Evolutionary conservation across 1,140 invertebrate species (phyloP).

Genomic region (Acromyrmex heyeri): DNA sequence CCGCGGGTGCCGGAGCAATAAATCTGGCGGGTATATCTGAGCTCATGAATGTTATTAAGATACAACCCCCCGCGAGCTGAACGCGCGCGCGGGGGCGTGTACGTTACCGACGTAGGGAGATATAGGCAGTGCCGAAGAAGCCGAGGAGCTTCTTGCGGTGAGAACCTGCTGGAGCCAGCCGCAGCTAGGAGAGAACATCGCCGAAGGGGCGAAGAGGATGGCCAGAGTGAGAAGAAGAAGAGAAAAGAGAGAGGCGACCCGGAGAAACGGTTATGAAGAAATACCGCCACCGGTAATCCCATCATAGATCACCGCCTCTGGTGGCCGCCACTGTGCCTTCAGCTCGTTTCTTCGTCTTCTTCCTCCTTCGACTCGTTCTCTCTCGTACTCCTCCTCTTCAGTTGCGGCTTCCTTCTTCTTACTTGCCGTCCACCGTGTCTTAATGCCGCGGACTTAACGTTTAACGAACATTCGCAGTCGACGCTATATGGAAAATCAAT

Average conservation of each 20-base stretch:
- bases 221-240: conserved; percentile 19
- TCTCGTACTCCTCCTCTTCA: conserved; percentile 53
- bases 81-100: conserved; percentile 69
- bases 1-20: conserved; percentile 84
- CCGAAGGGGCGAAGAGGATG: conserved; percentile 39
- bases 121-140: conserved; percentile 73
- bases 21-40: conserved; percentile 87
- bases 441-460: conserved; percentile 77
- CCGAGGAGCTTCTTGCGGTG: conserved; percentile 58
- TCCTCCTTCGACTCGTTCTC: conserved; percentile 19
- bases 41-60: conserved; percentile 88
- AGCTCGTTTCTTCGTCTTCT: conserved; percentile 77
- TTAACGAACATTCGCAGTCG: conserved; percentile 60
- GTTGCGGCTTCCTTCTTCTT: neutral
- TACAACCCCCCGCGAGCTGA: conserved; percentile 85
- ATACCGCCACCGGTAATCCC: conserved; percentile 85
- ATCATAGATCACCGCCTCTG: conserved; percentile 83
- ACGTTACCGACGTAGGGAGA: conserved; percentile 71
- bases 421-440: conserved; percentile 52
- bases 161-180: conserved; percentile 59
- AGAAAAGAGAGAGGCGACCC: conserved; percentile 70
- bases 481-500: conserved; percentile 17
- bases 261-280: conserved; percentile 85
- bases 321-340: conserved; percentile 79
- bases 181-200: conserved; percentile 41